These are phyloP conservation scores for Fabriciana adippe DNA, from an alignment of 2,888 invertebrate genomes.

Conservation along the genomic window DNA sequence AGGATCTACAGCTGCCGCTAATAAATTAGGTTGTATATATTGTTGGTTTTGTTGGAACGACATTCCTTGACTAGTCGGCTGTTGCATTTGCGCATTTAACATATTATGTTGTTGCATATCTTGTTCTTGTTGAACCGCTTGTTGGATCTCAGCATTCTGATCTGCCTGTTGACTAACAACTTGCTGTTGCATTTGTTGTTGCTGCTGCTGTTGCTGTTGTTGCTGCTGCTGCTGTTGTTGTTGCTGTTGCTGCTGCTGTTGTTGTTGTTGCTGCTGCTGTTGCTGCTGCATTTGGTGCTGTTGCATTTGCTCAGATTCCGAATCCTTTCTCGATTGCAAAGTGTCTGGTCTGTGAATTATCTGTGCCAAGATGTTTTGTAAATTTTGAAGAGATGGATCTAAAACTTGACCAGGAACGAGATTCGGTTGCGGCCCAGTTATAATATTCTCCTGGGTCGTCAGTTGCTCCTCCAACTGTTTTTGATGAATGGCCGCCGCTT, in stretches of 20 bases:
- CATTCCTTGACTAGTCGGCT: conserved; percentile 53
- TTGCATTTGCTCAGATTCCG: conserved; percentile 64
- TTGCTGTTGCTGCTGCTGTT: conserved; percentile 46
- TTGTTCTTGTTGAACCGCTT: conserved; percentile 51
- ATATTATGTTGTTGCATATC: conserved; percentile 67
- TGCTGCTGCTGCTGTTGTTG: conserved; percentile 48
- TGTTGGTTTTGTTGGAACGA: conserved; percentile 63
- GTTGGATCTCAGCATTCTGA: conserved; percentile 48
- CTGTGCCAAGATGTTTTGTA: conserved; percentile 72
- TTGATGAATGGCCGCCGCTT: conserved; percentile 75
- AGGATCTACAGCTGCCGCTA: conserved; percentile 62
- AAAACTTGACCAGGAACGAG: conserved; percentile 68
- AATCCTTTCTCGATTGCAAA: conserved; percentile 68
- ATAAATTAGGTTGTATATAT: conserved; percentile 58
- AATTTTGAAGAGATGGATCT: conserved; percentile 78
- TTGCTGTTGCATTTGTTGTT: conserved; percentile 48
- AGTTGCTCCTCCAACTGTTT: conserved; percentile 72
- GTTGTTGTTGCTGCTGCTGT: conserved; percentile 50
- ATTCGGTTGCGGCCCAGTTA: conserved; percentile 62
- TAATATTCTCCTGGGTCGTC: conserved; percentile 65
- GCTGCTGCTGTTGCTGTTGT: conserved; percentile 51
- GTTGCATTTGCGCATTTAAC: conserved; percentile 62
- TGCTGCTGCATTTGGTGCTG: conserved; percentile 54
- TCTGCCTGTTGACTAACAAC: conserved; percentile 45
- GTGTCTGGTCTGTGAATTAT: conserved; percentile 75